A percentile compares a stretch with the other conserved stretches of the same genome.
Conservation (phyloP, 2,888 invertebrate genomes). For the Drosophila eohydei region DNA sequence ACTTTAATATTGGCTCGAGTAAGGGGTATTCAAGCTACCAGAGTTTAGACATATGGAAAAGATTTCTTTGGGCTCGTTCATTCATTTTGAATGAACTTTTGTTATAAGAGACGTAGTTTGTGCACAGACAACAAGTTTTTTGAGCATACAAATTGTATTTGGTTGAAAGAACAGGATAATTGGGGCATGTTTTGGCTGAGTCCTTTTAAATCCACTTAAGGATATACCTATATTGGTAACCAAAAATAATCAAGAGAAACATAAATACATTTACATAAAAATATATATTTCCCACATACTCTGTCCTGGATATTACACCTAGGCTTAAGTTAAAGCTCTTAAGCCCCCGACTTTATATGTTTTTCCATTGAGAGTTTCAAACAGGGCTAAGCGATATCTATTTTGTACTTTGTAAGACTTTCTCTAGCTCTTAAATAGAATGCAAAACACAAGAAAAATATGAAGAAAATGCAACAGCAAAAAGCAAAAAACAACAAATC, state of each 20-base stretch:
- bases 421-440: conserved; percentile 40
- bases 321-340: conserved; percentile 29
- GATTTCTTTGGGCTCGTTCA: conserved; percentile 1
- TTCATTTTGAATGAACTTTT: conserved; percentile 19
- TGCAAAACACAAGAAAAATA: neutral
- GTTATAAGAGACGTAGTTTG: neutral
- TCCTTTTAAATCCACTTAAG: conserved; percentile 10
- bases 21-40: conserved; percentile 10
- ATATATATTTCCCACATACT: conserved; percentile 35
- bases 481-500: conserved; percentile 3
- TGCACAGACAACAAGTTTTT: conserved; percentile 19
- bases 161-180: neutral
- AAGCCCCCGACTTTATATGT: conserved; percentile 19
- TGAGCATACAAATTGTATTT: conserved; percentile 13
- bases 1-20: conserved; percentile 24
- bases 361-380: conserved; percentile 49
- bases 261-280: conserved; percentile 14
- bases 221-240: conserved; percentile 6
- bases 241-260: conserved; percentile 9
- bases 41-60: neutral
- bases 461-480: neutral
- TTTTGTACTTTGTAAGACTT: conserved; percentile 65
- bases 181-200: conserved; percentile 4
- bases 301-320: conserved; percentile 22
- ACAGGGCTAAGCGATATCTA: conserved; percentile 44